Evolutionary conservation across 2,113 vertebrate genomes (phyloP), one percentile per base, ranked within the genome.

Genomic region (Stercorarius parasiticus): DNA sequence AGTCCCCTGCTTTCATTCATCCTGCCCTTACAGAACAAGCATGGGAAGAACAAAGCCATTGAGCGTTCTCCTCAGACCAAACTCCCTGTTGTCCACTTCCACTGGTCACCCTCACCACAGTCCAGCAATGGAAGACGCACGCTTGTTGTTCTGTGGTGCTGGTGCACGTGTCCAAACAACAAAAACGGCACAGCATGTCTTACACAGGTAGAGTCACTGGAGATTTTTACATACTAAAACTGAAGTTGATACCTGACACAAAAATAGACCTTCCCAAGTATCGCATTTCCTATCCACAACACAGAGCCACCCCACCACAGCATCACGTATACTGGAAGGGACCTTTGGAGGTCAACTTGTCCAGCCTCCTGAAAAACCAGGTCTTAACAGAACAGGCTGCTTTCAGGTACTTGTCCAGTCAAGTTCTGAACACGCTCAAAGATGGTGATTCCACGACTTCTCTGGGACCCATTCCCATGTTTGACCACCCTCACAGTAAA

Each of bases 401-500:
- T 65, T 22, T 64, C 25, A 34, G 13, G 47, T 5, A 49, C 30
- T 25, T 23, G 9, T 36, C 15, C 61, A 50, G 29, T 5, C 30
- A 56, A 40, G 14, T 70, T 65, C 34, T 52, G 50, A 91, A 82
- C 4, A 38, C 1, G 7, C 6, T 6, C 16, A 62, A 64, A 1
- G 3, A 52, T 0, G 1, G 15, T 8, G 30, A 73, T n/a, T 53
- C 29, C 45, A 66, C 8, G 19, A 27, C 4, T 70, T 52, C 43
- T 72, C 26, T 7, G 8, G 14, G 26, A 5, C 9, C 4, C 17
- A 13, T 3, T 52, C 10, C 53, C 53, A 66, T 3, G 2, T 36
- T 11, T 80, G 20, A 65, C 16, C 10, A n/a, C 5, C 5, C 11
- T 36, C 23, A 64, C 0, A 1, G 15, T 8, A 47, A 11, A 17